Evolutionary conservation across 2,888 invertebrate species (phyloP), one percentile per base, ranked within the genome.

Genomic region (Physocephala rufipes): DNA sequence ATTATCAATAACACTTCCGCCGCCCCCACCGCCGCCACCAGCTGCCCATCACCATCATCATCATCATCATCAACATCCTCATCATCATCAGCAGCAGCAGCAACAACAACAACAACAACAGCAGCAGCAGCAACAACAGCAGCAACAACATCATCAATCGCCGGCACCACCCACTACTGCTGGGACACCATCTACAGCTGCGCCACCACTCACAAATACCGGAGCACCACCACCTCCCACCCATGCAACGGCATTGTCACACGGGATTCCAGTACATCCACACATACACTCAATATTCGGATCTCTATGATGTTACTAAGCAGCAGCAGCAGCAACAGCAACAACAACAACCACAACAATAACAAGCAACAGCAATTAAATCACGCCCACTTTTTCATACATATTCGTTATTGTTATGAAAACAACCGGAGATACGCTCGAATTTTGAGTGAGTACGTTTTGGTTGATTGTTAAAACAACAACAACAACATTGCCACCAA

Each of bases 271-370:
- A 78, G 81, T 84, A 79, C 84, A 84, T 80, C 84, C 84, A 74
- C 84, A 84, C 77, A 84, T 84, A 82, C 86, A 86, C 84, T 86
- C 85, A 82, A 86, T 86, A 82, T 86, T 86, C 82, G 85, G 85
- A 86, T 86, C 85, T 85, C 85, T 85, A 84, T 86, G 86, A 86
- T 86, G 84, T 81, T 84, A 84, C 79, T 81, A 84, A 78, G 77
- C 78, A 79, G 77, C 77, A 58, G 55, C 58, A 67, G 45, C 67
- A 67, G 65, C 68, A 64, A 72, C 70, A 67, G 64, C 36, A 36
- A 49, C 71, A 70, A 73, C 74, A 75, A 71, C 72, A 75, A 59
- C 75, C 72, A n/a, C n/a, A n/a, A n/a, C n/a, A n/a, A n/a, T n/a
- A n/a, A n/a, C n/a, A n/a, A n/a, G n/a, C n/a, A n/a, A 74, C 74